Percentiles rank a stretch among this genome's conserved stretches.
phyloP scores from a whole-genome alignment of 2,888 invertebrate species.

The Lordiphosa fenestrarum region DNA sequence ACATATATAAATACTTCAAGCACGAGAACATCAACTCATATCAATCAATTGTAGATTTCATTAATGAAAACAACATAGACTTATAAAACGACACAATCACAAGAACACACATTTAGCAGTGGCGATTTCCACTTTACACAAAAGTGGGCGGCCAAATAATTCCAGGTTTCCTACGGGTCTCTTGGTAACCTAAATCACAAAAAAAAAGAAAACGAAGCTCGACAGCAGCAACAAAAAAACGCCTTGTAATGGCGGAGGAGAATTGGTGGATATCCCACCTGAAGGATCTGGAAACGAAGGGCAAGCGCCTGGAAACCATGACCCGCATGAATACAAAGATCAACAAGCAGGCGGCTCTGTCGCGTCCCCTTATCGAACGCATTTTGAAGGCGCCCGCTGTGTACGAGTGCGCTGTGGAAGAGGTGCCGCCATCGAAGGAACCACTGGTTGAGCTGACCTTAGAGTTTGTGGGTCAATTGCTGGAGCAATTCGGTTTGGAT shows the following conservation, averaged over 20 bases:
- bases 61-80: no score
- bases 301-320: constrained; percentile 80
- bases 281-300: constrained; percentile 80
- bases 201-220: background rate
- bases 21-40: no score
- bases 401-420: constrained; percentile 81
- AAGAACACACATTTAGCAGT: no score
- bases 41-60: no score
- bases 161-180: no score
- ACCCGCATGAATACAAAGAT: constrained; percentile 81
- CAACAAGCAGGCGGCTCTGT: constrained; percentile 77
- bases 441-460: constrained; percentile 84
- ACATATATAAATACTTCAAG: no score
- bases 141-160: no score
- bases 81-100: no score
- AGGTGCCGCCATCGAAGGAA: constrained; percentile 78
- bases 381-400: constrained; percentile 83
- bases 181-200: no score
- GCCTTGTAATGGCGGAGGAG: constrained; percentile 71
- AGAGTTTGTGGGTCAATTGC: constrained; percentile 84
- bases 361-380: constrained; percentile 78
- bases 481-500: constrained; percentile 72
- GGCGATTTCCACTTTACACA: no score
- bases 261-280: constrained; percentile 81
- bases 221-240: constrained; percentile 1